phyloP scores from a whole-genome alignment of 2,113 vertebrate species.

The Oxygymnocypris stewartii region DNA sequence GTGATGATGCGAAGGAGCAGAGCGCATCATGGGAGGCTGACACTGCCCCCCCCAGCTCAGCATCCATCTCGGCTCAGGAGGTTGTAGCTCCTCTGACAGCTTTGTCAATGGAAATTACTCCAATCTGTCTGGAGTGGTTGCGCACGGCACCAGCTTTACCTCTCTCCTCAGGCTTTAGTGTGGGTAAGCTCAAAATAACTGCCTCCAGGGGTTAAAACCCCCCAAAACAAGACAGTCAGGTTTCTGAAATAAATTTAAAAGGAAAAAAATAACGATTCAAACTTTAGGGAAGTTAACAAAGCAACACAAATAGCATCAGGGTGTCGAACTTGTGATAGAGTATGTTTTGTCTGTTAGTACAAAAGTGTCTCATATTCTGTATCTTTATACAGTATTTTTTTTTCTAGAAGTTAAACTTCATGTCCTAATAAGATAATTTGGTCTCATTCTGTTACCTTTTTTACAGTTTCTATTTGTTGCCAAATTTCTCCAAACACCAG shows the following conservation, averaged over 20 bases:
- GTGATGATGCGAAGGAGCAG: neutral
- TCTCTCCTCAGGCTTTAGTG: constrained; percentile 64
- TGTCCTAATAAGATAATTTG: neutral
- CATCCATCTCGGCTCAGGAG: constrained; percentile 77
- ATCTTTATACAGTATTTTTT: neutral
- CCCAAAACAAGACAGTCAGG: neutral
- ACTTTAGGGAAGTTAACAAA: neutral
- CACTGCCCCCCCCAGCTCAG: constrained; percentile 64
- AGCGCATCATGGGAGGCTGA: constrained; percentile 22
- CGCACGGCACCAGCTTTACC: constrained; percentile 68
- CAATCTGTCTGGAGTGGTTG: constrained; percentile 72
- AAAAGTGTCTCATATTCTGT: neutral
- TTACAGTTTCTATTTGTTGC: constrained; percentile 10
- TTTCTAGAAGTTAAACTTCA: neutral
- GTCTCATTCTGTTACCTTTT: neutral
- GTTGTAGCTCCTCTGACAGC: constrained; percentile 77
- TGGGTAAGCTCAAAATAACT: constrained; percentile 67
- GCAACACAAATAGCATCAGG: neutral
- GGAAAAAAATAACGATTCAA: neutral
- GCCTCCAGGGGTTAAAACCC: constrained; percentile 36
- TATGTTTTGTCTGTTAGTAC: neutral
- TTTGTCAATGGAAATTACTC: constrained; percentile 84
- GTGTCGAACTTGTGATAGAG: neutral
- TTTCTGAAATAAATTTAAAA: neutral
- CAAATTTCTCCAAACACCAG: constrained; percentile 60